A percentile compares a stretch with the other conserved stretches of the same genome.
These are phyloP conservation scores for Gephyroberyx darwinii DNA, from an alignment of 2,797 vertebrate species.

Conservation along the genomic window DNA sequence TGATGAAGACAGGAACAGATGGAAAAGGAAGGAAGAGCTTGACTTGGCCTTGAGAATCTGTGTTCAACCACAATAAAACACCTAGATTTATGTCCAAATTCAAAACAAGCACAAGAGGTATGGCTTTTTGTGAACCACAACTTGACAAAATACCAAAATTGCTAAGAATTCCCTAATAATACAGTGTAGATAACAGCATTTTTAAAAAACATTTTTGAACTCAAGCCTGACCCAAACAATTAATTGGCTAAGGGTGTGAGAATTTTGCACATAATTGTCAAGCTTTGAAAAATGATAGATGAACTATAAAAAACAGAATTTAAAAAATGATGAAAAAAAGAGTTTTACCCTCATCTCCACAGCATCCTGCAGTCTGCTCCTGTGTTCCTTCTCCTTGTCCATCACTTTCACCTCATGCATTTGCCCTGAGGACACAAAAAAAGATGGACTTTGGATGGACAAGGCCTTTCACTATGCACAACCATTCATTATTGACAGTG, in stretches of 20 bases:
- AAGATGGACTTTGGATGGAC: too few species aligned
- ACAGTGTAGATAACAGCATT: not conserved
- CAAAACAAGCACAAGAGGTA: not conserved
- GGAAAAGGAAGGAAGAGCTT: not conserved
- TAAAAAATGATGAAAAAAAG: too few species aligned
- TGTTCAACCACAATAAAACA: not conserved
- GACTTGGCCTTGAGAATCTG: not conserved
- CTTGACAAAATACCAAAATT: not conserved
- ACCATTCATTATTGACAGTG: too few species aligned
- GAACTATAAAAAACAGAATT: too few species aligned
- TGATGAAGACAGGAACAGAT: not conserved
- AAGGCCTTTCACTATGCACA: too few species aligned
- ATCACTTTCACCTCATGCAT: slow-evolving; percentile 92
- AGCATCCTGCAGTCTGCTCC: slow-evolving; percentile 91
- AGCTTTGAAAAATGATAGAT: too few species aligned
- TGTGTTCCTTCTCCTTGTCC: slow-evolving; percentile 95
- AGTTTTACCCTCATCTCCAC: slow-evolving; percentile 93
- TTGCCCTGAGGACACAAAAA: slow-evolving; percentile 79
- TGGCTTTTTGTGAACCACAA: not conserved
- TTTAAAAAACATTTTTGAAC: not conserved
- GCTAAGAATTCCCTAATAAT: not conserved
- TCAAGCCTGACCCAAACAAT: not conserved
- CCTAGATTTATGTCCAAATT: not conserved
- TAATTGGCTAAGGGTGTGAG: too few species aligned
- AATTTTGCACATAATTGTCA: too few species aligned